Base-by-base conservation (phyloP, 2,888 invertebrate genomes). In the Acronicta alni region DNA sequence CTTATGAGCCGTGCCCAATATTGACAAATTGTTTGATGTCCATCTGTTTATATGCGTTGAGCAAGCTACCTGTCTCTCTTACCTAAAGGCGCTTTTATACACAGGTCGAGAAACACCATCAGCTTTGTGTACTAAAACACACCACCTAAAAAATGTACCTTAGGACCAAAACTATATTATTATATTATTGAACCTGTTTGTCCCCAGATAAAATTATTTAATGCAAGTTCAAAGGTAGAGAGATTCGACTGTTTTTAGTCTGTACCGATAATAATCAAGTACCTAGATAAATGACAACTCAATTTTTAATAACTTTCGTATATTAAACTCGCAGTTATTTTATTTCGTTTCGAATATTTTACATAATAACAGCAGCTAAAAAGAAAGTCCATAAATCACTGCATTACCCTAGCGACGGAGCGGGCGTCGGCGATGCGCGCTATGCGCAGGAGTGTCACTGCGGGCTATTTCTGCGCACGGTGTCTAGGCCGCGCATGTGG, bases 401-500 rank as follows among this genome's bases (percentile, higher is more conserved):
- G 38, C 37, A 58, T 54, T 56, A 42, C 53, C 41, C 64, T 41
- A 16, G 37, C 61, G 62, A 43, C 32, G 38, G 12, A 4, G 35
- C 57, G 39, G 54, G 44, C 30, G 60, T 23, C 56, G 30, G 47
- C 47, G 51, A 52, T 58, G 58, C 55, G 59, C 42, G 53, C 49
- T 54, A 71, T 72, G 74, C 77, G 75, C 75, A 55, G 58, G 69
- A 77, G 77, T 81, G 80, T 78, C 76, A 75, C 72, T 72, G 75
- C 59, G 68, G 70, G 75, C 67, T 85, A 84, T 84, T 83, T 84
- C 68, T 72, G 79, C 58, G 74, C 77, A 68, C 62, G 63, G 70
- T 83, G 86, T 86, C 86, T 86, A 86, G 85, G 86, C 83, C 85
- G 72, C 61, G 70, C 39, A 77, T 77, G 77, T 83, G 77, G 83